phyloP scores from a whole-genome alignment of 1,140 invertebrate genomes.

The Bilobella aurantiaca region DNA sequence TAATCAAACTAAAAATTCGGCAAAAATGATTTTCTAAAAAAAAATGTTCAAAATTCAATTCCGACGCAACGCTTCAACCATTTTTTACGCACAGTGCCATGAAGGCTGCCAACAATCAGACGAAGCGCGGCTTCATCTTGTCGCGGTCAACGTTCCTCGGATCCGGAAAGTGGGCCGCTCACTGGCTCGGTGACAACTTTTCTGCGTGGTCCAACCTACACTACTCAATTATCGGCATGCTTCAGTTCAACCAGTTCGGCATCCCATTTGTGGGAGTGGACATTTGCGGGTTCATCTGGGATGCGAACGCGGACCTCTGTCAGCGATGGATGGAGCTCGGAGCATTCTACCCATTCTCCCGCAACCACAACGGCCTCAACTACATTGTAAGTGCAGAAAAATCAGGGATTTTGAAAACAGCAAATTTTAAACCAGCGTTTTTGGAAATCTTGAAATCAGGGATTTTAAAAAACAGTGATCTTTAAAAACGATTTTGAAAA shows the following conservation, averaged over 20 bases:
- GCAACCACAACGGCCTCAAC: constrained; percentile 13
- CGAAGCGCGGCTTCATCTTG: constrained; percentile 39
- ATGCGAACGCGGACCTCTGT: constrained; percentile 9
- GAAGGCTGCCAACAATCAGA: background rate
- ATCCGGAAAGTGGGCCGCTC: constrained; percentile 45
- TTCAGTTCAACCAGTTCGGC: constrained; percentile 31
- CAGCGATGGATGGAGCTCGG: constrained; percentile 64
- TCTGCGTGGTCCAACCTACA: constrained; percentile 44
- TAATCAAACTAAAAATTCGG: background rate
- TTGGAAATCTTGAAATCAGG: background rate
- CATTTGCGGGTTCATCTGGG: constrained; percentile 34
- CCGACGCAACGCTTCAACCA: no score
- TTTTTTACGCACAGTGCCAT: constrained; percentile 10
- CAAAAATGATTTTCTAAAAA: background rate
- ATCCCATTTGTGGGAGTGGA: constrained; percentile 40
- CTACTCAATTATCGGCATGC: constrained; percentile 42
- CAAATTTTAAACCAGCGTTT: background rate
- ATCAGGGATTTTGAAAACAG: background rate
- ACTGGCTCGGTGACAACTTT: constrained; percentile 44
- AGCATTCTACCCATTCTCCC: constrained; percentile 67
- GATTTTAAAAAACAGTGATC: background rate
- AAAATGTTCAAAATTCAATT: background rate
- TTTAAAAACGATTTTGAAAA: background rate
- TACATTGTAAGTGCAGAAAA: constrained; percentile 7
- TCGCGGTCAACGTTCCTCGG: constrained; percentile 47